Percentiles rank a stretch among this genome's conserved stretches.
phyloP scores from a whole-genome alignment of 2,888 invertebrate genomes.

The Coecobrya sp. region DNA sequence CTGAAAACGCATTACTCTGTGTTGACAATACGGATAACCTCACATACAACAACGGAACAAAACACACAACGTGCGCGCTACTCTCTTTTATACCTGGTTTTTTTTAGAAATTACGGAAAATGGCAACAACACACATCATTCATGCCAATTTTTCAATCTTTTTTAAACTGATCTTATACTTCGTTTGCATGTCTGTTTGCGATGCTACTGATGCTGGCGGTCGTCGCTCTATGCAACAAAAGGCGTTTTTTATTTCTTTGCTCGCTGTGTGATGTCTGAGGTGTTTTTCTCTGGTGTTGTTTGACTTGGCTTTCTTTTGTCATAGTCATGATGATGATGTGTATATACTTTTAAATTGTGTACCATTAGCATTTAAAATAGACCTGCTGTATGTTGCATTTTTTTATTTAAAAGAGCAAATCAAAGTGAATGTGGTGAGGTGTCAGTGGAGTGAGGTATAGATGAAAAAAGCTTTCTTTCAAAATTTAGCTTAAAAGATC shows the following conservation, averaged over 20 bases:
- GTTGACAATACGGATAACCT: conserved; percentile 19
- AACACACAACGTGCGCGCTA: background rate
- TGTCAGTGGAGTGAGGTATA: conserved; percentile 50
- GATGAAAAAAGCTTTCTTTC: conserved; percentile 8
- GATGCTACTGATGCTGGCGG: too few relatives aligned
- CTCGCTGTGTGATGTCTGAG: conserved; percentile 49
- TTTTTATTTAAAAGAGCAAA: background rate
- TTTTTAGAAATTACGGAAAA: conserved; percentile 21
- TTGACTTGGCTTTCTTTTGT: background rate
- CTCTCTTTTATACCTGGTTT: background rate
- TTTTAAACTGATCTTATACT: background rate
- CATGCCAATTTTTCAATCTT: conserved; percentile 49
- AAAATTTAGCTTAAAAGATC: too few relatives aligned
- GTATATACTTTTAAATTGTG: background rate
- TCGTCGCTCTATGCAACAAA: background rate
- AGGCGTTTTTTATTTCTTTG: conserved; percentile 26
- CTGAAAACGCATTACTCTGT: conserved; percentile 5
- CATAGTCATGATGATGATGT: conserved; percentile 1
- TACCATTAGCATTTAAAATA: too few relatives aligned
- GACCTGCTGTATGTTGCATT: background rate
- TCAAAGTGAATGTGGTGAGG: background rate
- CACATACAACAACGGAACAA: conserved; percentile 9
- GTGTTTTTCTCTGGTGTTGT: conserved; percentile 24
- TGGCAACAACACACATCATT: background rate
- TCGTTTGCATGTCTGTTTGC: background rate